Evolutionary conservation across 1,140 invertebrate species (phyloP), one percentile per base, ranked within the genome.

Genomic region (Hycleus cichorii): DNA sequence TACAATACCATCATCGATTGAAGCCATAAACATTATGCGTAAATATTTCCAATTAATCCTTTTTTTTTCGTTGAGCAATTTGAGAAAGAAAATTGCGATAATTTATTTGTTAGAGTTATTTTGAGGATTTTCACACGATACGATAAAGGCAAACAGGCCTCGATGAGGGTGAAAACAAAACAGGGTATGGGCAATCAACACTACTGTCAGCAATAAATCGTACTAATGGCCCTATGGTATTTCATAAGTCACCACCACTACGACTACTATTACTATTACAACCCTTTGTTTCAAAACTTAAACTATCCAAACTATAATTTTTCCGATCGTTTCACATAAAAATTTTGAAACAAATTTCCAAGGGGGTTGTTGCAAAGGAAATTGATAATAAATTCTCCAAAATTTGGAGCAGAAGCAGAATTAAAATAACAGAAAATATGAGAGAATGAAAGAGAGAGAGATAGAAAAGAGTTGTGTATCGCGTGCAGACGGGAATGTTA

Each of bases 191-290:
- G 69, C 62, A 71, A 71, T 71, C 67, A 69, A 68, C 64, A 46
- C 39, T 53, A 54, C 58, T 64, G 59, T 62, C 67, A 59, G 49
- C 64, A 62, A 72, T 72, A 72, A 72, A 72, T 72, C 64, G 62
- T 62, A 63, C 69, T 70, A 71, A 72, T 72, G 69, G 70, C 70
- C 67, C 64, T 60, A 65, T 69, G 70, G 70, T 71, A 72, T 72
- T 72, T 72, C 70, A 72, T 72, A 72, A 72, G 69, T 69, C 67
- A 61, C 64, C 56, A 66, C 59, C 54, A 47, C 60, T 49, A 42
- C 61, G 54, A 42, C 47, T 25, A 42, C 39, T 51, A 58, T 47
- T 56, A 66, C 57, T 49, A 59, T 56, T 43, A 51, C 39, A 45
- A 58, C 63, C 59, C 67, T 58, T 55, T 18, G 18, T 18, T 18